These are phyloP conservation scores for Theretra japonica DNA, from an alignment of 2,888 invertebrate genomes.

Conservation along the genomic window DNA sequence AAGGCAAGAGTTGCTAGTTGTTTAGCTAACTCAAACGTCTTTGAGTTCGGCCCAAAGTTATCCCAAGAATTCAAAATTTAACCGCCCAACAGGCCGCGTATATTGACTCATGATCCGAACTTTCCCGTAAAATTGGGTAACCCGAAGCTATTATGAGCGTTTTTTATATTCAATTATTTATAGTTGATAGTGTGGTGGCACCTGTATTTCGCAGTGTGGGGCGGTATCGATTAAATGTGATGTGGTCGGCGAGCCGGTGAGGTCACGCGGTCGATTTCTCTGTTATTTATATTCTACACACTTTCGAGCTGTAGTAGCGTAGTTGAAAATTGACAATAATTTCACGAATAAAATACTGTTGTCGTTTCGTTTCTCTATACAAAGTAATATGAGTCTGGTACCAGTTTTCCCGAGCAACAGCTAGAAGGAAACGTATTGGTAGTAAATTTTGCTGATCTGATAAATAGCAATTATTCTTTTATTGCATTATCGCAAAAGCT, in stretches of 20 bases:
- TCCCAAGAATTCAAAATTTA: neutral
- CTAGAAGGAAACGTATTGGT: too few species aligned
- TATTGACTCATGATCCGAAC: neutral
- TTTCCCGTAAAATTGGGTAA: neutral
- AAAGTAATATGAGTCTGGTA: too few species aligned
- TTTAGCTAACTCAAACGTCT: neutral
- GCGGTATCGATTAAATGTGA: conserved; percentile 47
- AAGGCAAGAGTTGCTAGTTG: neutral
- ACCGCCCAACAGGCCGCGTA: neutral
- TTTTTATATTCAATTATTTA: conserved; percentile 19
- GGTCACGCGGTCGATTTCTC: conserved; percentile 42
- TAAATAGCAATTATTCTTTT: too few species aligned
- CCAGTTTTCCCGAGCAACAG: too few species aligned
- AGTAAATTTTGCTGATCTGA: too few species aligned
- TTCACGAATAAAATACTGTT: neutral
- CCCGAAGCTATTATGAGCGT: neutral
- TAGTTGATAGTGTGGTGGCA: conserved; percentile 28
- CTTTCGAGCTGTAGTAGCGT: conserved; percentile 32
- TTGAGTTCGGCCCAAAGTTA: neutral
- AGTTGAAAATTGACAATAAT: conserved; percentile 1
- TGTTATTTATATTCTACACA: conserved; percentile 38
- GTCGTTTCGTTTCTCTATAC: too few species aligned
- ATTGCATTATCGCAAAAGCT: too few species aligned
- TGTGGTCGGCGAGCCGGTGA: conserved; percentile 40
- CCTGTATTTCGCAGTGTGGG: conserved; percentile 37